Evolutionary conservation across 2,888 invertebrate species (phyloP), one percentile per base, ranked within the genome.

Genomic region (Rosalia funebris): DNA sequence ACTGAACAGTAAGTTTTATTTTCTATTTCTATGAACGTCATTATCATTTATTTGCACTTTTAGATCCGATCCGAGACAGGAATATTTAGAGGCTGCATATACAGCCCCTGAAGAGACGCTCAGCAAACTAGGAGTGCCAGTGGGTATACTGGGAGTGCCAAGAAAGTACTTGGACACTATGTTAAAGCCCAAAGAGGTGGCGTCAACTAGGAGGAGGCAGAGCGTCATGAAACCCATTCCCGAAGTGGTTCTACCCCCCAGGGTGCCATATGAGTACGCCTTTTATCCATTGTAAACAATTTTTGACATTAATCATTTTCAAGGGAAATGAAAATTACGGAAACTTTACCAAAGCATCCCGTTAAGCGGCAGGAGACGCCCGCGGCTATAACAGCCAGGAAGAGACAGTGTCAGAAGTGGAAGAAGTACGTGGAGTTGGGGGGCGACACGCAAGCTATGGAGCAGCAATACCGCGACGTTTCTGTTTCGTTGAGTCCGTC

Each of bases 81-180:
- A 76, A 3, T 88, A 84, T 70, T 77, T 89, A 72, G 81, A 84
- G 77, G 79, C 82, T 42, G 84, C 85, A 1, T 81, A 87, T 46
- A 81, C 85, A 1, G 84, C 83, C 0, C 81, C 85, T 0, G 89
- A 89, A 76, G 86, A 88, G 62, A 66, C 76, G 1, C 72, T 89
- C 10, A 10, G 57, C 1, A 71, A 81, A 14, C 63, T 81, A 11
- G 80, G 82, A 1, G 79, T 88, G 11, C 81, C 83, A 52, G 75
- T 88, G 2, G 89, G 89, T 1, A 84, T 89, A 54, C 77, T 89
- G 45, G 89, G 89, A 1, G 76, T 85, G 69, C 80, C 83, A 1
- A 82, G 88, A 16, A 74, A 81, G 5, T 73, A 80, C 42, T 87
- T 87, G 66, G 88, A 89, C 71, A 81, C 86, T 0, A 84, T 88